phyloP scores from a whole-genome alignment of 2,797 vertebrate genomes.

The Acrossocheilus fasciatus region DNA sequence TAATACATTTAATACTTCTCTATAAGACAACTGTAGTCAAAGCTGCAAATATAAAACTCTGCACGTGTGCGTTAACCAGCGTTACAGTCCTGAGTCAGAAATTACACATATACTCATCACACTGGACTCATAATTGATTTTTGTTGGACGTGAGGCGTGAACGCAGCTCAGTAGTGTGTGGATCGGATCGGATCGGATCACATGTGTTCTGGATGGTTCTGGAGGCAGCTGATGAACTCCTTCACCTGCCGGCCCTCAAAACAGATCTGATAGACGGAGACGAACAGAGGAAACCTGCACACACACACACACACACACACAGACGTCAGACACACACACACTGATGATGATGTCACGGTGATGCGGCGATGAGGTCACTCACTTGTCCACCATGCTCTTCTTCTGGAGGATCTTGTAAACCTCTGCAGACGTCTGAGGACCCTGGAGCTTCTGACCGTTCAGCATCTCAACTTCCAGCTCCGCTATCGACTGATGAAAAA shows the following conservation, averaged over 20 bases:
- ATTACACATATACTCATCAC: background rate
- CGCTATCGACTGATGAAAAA: slow-evolving; percentile 76
- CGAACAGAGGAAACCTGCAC: slow-evolving; percentile 77
- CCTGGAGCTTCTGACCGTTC: slow-evolving; percentile 91
- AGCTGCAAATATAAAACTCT: background rate
- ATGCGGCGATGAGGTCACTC: slow-evolving; percentile 49
- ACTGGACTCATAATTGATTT: no score
- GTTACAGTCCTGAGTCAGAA: background rate
- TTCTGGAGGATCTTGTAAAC: slow-evolving; percentile 88
- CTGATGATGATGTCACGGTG: background rate
- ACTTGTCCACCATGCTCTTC: slow-evolving; percentile 81
- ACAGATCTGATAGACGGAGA: slow-evolving; percentile 86
- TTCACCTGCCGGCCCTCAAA: slow-evolving; percentile 81
- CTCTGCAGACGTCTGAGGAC: slow-evolving; percentile 87
- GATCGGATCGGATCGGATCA: slow-evolving; percentile 11
- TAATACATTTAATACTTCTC: background rate
- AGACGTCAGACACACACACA: background rate
- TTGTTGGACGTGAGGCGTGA: background rate
- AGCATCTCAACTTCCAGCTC: slow-evolving; percentile 89
- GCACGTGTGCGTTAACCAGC: slow-evolving; percentile 15
- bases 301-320: slow-evolving; percentile 24
- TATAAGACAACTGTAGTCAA: background rate
- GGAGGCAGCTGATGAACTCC: slow-evolving; percentile 86
- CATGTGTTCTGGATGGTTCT: slow-evolving; percentile 86
- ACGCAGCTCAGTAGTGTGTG: background rate